These are phyloP conservation scores for Neopipo cinnamomea DNA, from an alignment of 2,113 vertebrate genomes.

Conservation along the genomic window DNA sequence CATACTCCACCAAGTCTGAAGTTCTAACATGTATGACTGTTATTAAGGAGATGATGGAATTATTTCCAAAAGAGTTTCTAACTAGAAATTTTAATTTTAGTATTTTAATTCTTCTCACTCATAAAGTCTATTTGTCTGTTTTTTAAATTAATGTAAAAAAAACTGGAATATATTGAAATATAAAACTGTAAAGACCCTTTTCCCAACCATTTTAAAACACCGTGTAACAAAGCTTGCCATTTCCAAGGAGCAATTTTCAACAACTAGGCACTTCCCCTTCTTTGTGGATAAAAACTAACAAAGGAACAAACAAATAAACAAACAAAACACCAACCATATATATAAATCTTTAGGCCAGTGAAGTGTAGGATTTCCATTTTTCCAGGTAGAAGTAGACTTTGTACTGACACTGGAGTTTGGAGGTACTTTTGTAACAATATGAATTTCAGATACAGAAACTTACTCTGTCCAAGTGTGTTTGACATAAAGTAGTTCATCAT, in stretches of 20 bases:
- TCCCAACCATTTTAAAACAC: neutral
- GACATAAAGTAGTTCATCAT: neutral
- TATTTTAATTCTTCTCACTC: neutral
- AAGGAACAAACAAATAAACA: neutral
- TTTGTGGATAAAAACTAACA: neutral
- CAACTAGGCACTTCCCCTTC: neutral
- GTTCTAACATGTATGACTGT: neutral
- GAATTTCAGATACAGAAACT: neutral
- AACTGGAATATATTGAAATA: neutral
- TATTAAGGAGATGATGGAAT: neutral
- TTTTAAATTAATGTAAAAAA: neutral
- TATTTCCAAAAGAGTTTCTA: neutral
- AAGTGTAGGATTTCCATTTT: neutral
- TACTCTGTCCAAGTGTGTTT: neutral
- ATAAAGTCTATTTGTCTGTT: neutral
- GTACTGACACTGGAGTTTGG: neutral
- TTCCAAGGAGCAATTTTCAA: neutral
- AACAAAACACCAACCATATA: neutral
- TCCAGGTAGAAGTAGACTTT: neutral
- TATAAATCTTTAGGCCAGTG: neutral
- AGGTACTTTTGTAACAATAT: neutral
- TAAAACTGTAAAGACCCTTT: neutral
- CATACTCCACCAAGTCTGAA: neutral
- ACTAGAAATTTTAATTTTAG: neutral
- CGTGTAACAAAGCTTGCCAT: neutral